Base-by-base conservation (phyloP, 2,888 invertebrate species). In the Lasioglossum malachurum region DNA sequence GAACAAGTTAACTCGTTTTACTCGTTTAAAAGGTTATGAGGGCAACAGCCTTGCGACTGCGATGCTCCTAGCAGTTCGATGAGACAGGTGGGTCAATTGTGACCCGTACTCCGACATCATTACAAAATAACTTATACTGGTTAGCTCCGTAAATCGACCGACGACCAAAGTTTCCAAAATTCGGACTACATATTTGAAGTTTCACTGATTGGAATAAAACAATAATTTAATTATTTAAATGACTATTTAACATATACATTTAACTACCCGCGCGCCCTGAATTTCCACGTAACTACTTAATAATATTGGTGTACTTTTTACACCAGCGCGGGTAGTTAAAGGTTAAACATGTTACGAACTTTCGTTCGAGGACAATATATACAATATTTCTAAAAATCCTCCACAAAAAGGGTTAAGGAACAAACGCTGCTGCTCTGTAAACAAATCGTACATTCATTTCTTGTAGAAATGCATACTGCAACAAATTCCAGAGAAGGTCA, bases 1-100 rank as follows among this genome's bases (percentile, higher is more conserved):
- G 67, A 23, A 67, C 35, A 35, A 67, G 67, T 35, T 35, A 23
- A 67, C 35, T 67, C 35, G 67, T 67, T 35, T 35, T 23, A 19
- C 67, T 35, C 67, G 67, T 31, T 67, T 35, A 19, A 67, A 35
- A 35, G 67, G 67, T 67, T 67, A 67, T 35, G 67, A 23, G 67
- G 67, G 7, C 67, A 67, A 64, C 64, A n/a, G 57, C 57, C 57
- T 57, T 57, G n/a, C 4, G 4, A 57, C 57, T n/a, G 57, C 10
- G 57, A 57, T 57, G 57, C n/a, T 57, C 23, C 57, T n/a, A 53
- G 10, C 57, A 57, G n/a, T 10, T 57, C n/a, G 19, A 8, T n/a
- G 57, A 57, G 8, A 0, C 57, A n/a, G 57, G 23, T 57, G n/a
- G 57, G n/a, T n/a, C 57, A n/a, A n/a, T 57, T n/a, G 4, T 57